Evolutionary conservation across 2,113 vertebrate genomes (phyloP).

Genomic region (Apteryx mantelli): DNA sequence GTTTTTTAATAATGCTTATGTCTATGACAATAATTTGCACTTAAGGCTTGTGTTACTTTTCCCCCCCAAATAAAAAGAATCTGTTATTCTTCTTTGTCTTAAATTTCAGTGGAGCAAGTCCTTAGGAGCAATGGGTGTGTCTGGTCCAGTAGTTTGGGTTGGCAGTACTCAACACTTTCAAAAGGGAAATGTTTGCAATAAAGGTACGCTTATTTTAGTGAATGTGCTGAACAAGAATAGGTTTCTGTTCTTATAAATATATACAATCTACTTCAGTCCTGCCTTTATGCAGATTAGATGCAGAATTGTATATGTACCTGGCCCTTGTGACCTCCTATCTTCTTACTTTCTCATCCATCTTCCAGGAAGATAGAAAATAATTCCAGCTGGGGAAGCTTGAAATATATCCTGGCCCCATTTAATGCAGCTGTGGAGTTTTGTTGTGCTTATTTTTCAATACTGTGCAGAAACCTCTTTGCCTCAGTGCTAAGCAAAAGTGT

Average conservation of each 20-base stretch:
- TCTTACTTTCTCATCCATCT: neutral
- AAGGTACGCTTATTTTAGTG: neutral
- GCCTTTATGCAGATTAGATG: neutral
- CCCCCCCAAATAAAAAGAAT: neutral
- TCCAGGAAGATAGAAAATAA: neutral
- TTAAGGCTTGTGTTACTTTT: neutral
- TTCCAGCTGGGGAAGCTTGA: neutral
- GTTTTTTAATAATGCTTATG: neutral
- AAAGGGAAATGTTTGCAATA: neutral
- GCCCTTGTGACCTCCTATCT: neutral
- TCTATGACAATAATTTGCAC: neutral
- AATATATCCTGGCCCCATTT: neutral
- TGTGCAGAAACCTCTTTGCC: neutral
- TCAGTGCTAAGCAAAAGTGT: neutral
- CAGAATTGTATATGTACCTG: neutral
- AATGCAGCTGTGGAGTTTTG: neutral
- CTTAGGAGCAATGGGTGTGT: neutral
- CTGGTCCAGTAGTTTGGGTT: neutral
- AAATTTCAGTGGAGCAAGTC: rapidly evolving
- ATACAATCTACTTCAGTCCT: neutral
- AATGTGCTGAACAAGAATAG: neutral
- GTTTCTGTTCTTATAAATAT: neutral
- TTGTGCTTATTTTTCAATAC: neutral
- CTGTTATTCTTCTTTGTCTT: neutral
- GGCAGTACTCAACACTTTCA: neutral